phyloP scores from a whole-genome alignment of 2,797 vertebrate species.

The Distichodus sexfasciatus region DNA sequence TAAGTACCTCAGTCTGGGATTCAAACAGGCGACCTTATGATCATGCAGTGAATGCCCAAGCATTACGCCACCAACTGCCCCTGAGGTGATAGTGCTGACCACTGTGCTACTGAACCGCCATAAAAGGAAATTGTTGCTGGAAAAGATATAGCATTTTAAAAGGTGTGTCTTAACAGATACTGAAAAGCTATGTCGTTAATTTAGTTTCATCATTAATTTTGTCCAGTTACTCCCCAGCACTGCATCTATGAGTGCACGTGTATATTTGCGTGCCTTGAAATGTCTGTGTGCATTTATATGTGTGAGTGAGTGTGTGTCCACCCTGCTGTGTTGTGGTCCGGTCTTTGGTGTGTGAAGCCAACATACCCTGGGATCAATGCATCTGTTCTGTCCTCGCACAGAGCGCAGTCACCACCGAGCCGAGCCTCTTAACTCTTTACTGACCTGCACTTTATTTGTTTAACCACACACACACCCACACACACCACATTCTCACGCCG shows the following conservation, averaged over 20 bases:
- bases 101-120: too few relatives aligned
- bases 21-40: too few relatives aligned
- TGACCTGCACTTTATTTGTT: neutral
- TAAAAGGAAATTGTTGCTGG: too few relatives aligned
- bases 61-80: too few relatives aligned
- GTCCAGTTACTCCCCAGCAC: too few relatives aligned
- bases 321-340: conserved; percentile 49
- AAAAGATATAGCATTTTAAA: too few relatives aligned
- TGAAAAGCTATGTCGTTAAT: neutral
- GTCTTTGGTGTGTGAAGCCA: conserved; percentile 50
- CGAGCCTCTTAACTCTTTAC: conserved; percentile 36
- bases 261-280: too few relatives aligned
- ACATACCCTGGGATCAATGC: conserved; percentile 55
- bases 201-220: neutral
- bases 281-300: neutral
- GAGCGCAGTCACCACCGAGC: conserved; percentile 17
- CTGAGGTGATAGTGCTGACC: too few relatives aligned
- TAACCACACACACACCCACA: neutral
- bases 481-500: neutral
- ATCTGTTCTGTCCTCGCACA: conserved; percentile 49
- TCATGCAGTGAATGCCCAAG: too few relatives aligned
- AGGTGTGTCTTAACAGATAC: neutral
- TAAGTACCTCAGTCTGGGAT: too few relatives aligned
- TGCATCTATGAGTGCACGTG: neutral
- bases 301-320: conserved; percentile 7